These are phyloP conservation scores for Watsonalla cultraria DNA, from an alignment of 2,888 invertebrate genomes.

Conservation along the genomic window DNA sequence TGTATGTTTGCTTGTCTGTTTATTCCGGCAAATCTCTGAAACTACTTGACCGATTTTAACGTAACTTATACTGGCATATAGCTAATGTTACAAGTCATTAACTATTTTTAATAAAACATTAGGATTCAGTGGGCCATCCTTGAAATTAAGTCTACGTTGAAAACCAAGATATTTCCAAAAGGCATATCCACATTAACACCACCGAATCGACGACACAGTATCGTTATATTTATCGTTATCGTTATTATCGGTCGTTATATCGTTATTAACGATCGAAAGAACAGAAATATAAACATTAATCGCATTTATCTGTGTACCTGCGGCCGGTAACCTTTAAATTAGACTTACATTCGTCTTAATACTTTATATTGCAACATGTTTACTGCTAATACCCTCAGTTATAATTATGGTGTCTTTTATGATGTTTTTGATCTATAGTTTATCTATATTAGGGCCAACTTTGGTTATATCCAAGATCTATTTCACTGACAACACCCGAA, in stretches of 20 bases:
- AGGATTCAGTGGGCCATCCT: not conserved
- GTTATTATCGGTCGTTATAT: conserved; percentile 74
- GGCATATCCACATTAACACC: conserved; percentile 25
- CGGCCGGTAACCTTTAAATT: conserved; percentile 22
- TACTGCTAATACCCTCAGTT: not conserved
- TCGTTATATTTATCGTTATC: conserved; percentile 71
- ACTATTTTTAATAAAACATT: not conserved
- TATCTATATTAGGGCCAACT: no score
- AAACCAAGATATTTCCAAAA: not conserved
- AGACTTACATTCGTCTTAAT: conserved; percentile 13
- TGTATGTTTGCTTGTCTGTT: no score
- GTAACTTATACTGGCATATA: no score
- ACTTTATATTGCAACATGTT: conserved; percentile 1
- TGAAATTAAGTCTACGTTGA: not conserved
- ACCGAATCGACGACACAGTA: conserved; percentile 44
- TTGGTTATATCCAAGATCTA: no score
- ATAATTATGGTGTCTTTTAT: not conserved
- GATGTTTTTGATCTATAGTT: not conserved
- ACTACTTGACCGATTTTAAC: no score
- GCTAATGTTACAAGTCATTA: no score
- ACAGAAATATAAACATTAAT: conserved; percentile 70
- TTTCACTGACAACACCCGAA: no score
- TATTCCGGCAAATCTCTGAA: no score
- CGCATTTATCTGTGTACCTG: conserved; percentile 54
- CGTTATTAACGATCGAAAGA: conserved; percentile 66